A percentile compares a stretch with the other conserved stretches of the same genome.
phyloP scores from a whole-genome alignment of 2,888 invertebrate species.

The Plagodis pulveraria region DNA sequence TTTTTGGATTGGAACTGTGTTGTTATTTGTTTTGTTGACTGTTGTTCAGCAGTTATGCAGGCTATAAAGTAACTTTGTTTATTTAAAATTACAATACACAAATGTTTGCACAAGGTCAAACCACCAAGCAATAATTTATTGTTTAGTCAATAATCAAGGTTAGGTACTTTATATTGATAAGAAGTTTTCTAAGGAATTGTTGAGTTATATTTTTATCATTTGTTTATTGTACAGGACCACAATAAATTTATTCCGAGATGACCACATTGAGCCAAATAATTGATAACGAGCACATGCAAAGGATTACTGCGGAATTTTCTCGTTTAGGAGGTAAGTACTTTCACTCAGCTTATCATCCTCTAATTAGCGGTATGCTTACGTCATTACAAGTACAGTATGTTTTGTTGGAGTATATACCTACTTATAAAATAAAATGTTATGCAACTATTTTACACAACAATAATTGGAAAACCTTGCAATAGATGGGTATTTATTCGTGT shows the following conservation, averaged over 20 bases:
- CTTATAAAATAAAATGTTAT: too few species aligned
- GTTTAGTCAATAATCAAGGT: too few species aligned
- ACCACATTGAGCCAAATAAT: slow-evolving; percentile 69
- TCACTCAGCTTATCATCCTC: background rate
- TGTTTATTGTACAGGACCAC: slow-evolving; percentile 11
- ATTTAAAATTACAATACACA: slow-evolving; percentile 17
- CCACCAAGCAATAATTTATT: slow-evolving; percentile 9
- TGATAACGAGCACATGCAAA: slow-evolving; percentile 65
- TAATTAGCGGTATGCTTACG: background rate
- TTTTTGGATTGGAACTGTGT: too few species aligned
- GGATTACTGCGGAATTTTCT: slow-evolving; percentile 70
- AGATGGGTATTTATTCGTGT: too few species aligned
- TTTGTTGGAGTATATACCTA: too few species aligned
- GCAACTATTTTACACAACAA: too few species aligned
- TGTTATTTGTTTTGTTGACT: too few species aligned
- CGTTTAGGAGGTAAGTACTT: slow-evolving; percentile 69
- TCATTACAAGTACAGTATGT: too few species aligned
- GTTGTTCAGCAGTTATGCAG: background rate
- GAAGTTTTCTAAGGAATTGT: background rate
- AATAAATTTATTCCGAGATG: slow-evolving; percentile 47
- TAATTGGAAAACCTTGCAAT: too few species aligned
- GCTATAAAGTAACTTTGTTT: too few species aligned
- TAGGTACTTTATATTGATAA: background rate
- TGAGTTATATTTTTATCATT: background rate
- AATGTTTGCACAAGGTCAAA: slow-evolving; percentile 15